Evolutionary conservation across 1,140 invertebrate genomes (phyloP).

Genomic region (Phocides pigmalion): DNA sequence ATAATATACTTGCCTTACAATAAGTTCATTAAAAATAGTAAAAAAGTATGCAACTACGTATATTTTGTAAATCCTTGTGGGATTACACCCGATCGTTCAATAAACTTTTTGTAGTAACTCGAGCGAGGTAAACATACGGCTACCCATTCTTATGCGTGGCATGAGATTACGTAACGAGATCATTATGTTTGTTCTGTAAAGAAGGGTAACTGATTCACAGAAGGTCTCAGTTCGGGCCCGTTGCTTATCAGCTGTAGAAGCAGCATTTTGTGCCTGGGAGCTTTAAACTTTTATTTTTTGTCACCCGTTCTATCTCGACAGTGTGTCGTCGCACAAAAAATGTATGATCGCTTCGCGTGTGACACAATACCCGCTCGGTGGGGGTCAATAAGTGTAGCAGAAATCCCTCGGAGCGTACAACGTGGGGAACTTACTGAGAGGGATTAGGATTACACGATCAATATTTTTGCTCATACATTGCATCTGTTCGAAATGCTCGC

Average conservation of each 20-base stretch:
- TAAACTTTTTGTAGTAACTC: constrained; percentile 13
- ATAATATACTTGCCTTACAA: too few relatives aligned
- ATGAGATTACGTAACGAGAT: constrained; percentile 30
- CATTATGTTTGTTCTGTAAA: constrained; percentile 31
- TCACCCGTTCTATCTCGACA: constrained; percentile 32
- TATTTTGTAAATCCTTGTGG: not conserved
- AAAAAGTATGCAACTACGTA: too few relatives aligned
- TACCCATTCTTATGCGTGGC: constrained; percentile 12
- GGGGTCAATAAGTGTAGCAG: constrained; percentile 40
- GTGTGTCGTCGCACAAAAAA: constrained; percentile 49
- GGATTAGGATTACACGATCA: constrained; percentile 34
- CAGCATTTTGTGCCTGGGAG: constrained; percentile 36
- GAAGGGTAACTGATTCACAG: constrained; percentile 31
- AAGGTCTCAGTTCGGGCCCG: constrained; percentile 5
- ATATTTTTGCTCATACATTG: constrained; percentile 29
- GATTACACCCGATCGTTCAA: not conserved
- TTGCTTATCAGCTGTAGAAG: constrained; percentile 26
- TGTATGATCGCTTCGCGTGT: constrained; percentile 50
- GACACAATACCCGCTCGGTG: constrained; percentile 43
- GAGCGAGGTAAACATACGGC: constrained; percentile 21
- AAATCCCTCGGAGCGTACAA: constrained; percentile 29
- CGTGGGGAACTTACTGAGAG: constrained; percentile 23
- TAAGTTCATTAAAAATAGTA: too few relatives aligned
- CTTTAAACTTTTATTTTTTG: constrained; percentile 36
- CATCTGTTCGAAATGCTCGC: not conserved